Percentiles rank a stretch among this genome's conserved stretches.
Evolutionary conservation across 1,140 invertebrate species (phyloP).

Genomic region (Portunus trituberculatus): DNA sequence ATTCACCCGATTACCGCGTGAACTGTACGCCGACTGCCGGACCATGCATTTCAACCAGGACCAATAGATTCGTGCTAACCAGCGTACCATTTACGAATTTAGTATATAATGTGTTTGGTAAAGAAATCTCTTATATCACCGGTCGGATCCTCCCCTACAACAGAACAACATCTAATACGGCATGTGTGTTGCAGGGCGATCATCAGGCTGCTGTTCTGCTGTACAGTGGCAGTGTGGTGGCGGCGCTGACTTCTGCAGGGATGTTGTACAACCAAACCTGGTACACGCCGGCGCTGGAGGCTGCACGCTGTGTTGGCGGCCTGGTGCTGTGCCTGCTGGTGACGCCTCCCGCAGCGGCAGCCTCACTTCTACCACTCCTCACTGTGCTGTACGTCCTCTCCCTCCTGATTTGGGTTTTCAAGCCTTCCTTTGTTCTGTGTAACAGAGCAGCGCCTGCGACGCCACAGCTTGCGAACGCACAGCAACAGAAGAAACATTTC

Average conservation of each 20-base stretch:
- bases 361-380: background rate
- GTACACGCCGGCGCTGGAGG: background rate
- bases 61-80: too few relatives aligned
- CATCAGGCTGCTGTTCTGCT: conserved; percentile 7
- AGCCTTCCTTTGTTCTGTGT: conserved; percentile 11
- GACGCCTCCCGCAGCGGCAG: background rate
- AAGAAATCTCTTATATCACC: too few relatives aligned
- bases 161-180: background rate
- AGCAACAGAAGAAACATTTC: too few relatives aligned
- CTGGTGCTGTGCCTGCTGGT: conserved; percentile 27
- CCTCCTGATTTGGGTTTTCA: background rate
- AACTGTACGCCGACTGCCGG: too few relatives aligned
- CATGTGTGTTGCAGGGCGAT: background rate
- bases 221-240: conserved; percentile 56
- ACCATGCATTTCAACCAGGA: too few relatives aligned
- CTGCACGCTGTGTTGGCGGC: background rate
- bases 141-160: too few relatives aligned
- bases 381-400: conserved; percentile 39
- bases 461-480: too few relatives aligned
- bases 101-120: too few relatives aligned
- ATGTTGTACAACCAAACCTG: conserved; percentile 31
- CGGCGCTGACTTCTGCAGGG: background rate
- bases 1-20: too few relatives aligned
- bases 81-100: too few relatives aligned
- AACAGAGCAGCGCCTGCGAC: background rate